Evolutionary conservation across 2,113 vertebrate species (phyloP).

Genomic region (Noturus placidus): DNA sequence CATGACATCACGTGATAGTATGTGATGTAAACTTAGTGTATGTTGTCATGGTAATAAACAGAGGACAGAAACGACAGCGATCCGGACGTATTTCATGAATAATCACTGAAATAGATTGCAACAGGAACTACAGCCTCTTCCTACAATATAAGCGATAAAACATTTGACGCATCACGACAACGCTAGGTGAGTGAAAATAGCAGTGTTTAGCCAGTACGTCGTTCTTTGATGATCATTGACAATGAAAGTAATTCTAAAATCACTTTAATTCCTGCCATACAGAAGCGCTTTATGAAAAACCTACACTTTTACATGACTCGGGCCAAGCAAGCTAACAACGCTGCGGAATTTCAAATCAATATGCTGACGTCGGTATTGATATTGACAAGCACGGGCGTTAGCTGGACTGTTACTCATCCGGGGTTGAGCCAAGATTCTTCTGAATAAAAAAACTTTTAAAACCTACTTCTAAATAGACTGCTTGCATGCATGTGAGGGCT

Average conservation of each 20-base stretch:
- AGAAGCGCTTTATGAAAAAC: background rate
- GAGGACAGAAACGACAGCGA: background rate
- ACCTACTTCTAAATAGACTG: too few relatives aligned
- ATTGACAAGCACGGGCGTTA: background rate
- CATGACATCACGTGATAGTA: background rate
- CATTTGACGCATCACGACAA: background rate
- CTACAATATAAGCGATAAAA: background rate
- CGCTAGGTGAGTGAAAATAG: background rate
- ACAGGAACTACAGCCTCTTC: background rate
- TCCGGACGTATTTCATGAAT: background rate
- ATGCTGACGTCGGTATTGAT: background rate
- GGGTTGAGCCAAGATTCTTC: too few relatives aligned
- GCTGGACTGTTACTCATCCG: too few relatives aligned
- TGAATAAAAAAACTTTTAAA: too few relatives aligned
- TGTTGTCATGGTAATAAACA: background rate
- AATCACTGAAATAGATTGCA: background rate
- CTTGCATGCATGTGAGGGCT: too few relatives aligned
- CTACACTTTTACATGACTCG: too few relatives aligned
- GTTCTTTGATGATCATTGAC: background rate
- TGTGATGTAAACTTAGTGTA: background rate
- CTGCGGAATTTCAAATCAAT: background rate
- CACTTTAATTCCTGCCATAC: background rate
- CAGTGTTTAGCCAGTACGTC: background rate
- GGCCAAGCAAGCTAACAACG: background rate
- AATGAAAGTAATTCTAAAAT: background rate